Percentiles rank a stretch among this genome's conserved stretches.
Evolutionary conservation across 1,140 invertebrate genomes (phyloP).

Genomic region (Bombus waltoni): DNA sequence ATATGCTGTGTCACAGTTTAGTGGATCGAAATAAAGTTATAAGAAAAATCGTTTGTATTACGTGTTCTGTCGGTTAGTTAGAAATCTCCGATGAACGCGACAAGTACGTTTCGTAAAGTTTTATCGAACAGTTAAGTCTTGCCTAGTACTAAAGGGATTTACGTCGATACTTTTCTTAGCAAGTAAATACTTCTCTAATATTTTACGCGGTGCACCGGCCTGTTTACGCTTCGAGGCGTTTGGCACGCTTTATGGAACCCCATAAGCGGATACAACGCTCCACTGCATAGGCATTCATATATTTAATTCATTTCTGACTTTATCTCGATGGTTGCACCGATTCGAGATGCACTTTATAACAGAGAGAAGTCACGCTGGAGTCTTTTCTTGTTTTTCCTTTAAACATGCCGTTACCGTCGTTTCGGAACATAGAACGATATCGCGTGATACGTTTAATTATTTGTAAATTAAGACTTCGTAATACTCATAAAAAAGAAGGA

Average conservation of each 20-base stretch:
- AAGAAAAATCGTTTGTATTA: constrained; percentile 35
- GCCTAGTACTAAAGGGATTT: not conserved
- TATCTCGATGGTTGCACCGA: constrained; percentile 29
- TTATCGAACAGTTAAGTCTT: not conserved
- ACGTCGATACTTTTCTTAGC: constrained; percentile 7
- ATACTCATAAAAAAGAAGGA: not conserved
- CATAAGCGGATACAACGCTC: constrained; percentile 62
- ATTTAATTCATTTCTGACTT: constrained; percentile 64
- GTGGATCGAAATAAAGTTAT: constrained; percentile 4
- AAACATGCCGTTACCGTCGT: constrained; percentile 11
- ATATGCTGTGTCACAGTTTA: not conserved
- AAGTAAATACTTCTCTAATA: constrained; percentile 40
- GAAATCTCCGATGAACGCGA: constrained; percentile 21
- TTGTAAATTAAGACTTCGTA: not conserved
- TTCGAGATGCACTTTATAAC: constrained; percentile 19
- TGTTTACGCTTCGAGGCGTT: constrained; percentile 56
- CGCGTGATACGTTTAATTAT: not conserved
- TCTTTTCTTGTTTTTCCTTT: not conserved
- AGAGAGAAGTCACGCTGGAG: constrained; percentile 14
- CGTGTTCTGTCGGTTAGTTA: not conserved
- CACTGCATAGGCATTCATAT: constrained; percentile 55
- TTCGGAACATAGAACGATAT: not conserved
- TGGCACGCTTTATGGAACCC: constrained; percentile 55
- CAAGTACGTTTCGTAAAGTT: constrained; percentile 17
- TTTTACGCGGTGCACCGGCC: constrained; percentile 3